Base-by-base conservation (phyloP, 2,888 invertebrate genomes). In the Petrophora chlorosata region DNA sequence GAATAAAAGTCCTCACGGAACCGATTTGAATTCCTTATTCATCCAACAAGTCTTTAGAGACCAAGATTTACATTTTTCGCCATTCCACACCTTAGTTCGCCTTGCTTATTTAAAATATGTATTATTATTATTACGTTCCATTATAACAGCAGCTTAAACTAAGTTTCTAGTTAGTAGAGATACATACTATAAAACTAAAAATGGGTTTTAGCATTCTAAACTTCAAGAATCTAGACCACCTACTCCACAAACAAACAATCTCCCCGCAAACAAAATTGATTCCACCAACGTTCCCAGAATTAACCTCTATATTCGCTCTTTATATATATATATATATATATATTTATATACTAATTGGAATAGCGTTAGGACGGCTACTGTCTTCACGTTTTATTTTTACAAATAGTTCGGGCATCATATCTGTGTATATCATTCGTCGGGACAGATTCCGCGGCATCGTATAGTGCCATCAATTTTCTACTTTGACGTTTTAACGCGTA, bases 401-500 rank as follows among this genome's bases (percentile, higher is more conserved):
- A 85, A 85, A 85, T 86, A 70, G 81, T 71, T 76, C 65, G 69
- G 71, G 63, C 69, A 71, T 79, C 76, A 74, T 79, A 77, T 76
- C 70, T 70, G 64, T 76, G 71, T 79, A 76, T 77, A 80, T 80
- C 75, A 76, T 76, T 80, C 77, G 77, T 73, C 76, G 70, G 72
- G 76, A 17, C 73, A 74, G 78, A 79, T 82, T 79, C 77, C 72
- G 72, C 67, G 61, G 67, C 48, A 9, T 44, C 13, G 65, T 68
- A 66, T 63, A 61, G 64, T 64, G 70, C 75, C 79, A 88, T 89
- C 77, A 86, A 86, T 88, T 86, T 75, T 56, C 64, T 65, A 68
- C 73, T 85, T 81, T 84, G 89, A 86, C 88, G 73, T 83, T 86
- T 90, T 87, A 87, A 90, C 87, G 78, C 82, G 85, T 84, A 85